These are phyloP conservation scores for Pocillopora verrucosa DNA, from an alignment of 64 coral and sea anemone species.

Conservation along the genomic window DNA sequence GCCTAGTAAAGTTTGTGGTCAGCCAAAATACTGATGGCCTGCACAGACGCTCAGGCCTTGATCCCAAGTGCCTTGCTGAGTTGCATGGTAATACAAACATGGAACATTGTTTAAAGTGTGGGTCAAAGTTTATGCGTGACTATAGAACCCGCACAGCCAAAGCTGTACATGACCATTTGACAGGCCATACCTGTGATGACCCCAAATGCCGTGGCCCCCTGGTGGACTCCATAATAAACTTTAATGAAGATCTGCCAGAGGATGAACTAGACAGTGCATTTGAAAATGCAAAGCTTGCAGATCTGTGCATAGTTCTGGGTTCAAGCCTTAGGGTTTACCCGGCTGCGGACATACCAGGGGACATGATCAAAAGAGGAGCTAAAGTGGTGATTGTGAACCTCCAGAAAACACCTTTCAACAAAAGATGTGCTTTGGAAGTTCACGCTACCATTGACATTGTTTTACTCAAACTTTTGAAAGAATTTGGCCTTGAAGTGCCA, in stretches of 20 bases:
- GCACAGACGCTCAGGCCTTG: slow-evolving; percentile 31
- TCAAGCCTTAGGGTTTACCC: slow-evolving; percentile 70
- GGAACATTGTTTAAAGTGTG: slow-evolving; percentile 71
- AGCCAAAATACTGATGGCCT: slow-evolving; percentile 73
- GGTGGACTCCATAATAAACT: slow-evolving; percentile 62
- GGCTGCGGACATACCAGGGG: slow-evolving; percentile 57
- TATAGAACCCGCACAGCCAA: slow-evolving; percentile 59
- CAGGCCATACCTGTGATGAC: slow-evolving; percentile 55
- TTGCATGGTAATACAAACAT: slow-evolving; percentile 69
- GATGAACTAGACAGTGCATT: slow-evolving; percentile 60
- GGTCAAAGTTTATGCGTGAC: slow-evolving; percentile 61
- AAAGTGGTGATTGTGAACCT: slow-evolving; percentile 71
- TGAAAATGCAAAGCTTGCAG: slow-evolving; percentile 15
- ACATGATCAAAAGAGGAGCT: slow-evolving; percentile 61
- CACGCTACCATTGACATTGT: slow-evolving; percentile 53
- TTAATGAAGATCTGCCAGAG: slow-evolving; percentile 63
- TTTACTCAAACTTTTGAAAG: slow-evolving; percentile 52
- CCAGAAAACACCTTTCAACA: slow-evolving; percentile 67
- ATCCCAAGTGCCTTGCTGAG: slow-evolving; percentile 50
- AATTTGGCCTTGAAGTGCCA: slow-evolving; percentile 40
- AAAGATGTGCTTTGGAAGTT: slow-evolving; percentile 60
- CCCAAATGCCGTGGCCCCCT: slow-evolving; percentile 49
- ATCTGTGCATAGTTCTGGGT: slow-evolving; percentile 63
- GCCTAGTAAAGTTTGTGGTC: slow-evolving; percentile 61
- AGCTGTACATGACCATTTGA: slow-evolving; percentile 59